These are phyloP conservation scores for Tetragonisca angustula DNA, from an alignment of 2,888 invertebrate genomes.

Conservation along the genomic window DNA sequence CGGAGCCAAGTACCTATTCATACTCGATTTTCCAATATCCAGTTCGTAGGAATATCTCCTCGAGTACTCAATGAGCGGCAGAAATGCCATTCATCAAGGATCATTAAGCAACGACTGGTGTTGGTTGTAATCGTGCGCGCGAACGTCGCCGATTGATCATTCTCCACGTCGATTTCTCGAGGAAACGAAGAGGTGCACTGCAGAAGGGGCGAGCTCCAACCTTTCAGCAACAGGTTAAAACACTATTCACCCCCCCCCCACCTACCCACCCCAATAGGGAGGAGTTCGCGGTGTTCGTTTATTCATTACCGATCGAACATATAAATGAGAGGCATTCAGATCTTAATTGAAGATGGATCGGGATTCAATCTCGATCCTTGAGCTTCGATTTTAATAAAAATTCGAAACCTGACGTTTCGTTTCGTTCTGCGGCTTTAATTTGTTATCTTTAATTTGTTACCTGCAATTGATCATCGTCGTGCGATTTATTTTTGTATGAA, in stretches of 20 bases:
- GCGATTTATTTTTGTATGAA: too few species aligned
- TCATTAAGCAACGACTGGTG: slow-evolving; percentile 54
- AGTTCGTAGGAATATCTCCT: slow-evolving; percentile 49
- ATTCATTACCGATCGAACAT: not conserved
- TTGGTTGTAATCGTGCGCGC: slow-evolving; percentile 27
- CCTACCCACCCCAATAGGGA: too few species aligned
- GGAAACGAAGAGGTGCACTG: not conserved
- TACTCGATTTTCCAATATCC: slow-evolving; percentile 53
- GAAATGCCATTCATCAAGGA: slow-evolving; percentile 54
- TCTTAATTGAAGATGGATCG: not conserved
- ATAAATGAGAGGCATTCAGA: too few species aligned
- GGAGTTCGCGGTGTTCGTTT: not conserved
- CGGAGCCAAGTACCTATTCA: slow-evolving; percentile 29
- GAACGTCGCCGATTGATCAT: slow-evolving; percentile 53
- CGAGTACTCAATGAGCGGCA: slow-evolving; percentile 43
- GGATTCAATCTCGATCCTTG: too few species aligned
- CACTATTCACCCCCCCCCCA: not conserved
- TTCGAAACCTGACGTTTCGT: too few species aligned
- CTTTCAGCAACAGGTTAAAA: slow-evolving; percentile 51
- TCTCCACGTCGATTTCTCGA: slow-evolving; percentile 18
- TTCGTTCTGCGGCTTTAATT: too few species aligned
- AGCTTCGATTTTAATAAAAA: too few species aligned
- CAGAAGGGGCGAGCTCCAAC: not conserved
- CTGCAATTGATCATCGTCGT: too few species aligned
- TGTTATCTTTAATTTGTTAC: too few species aligned